A percentile compares a stretch with the other conserved stretches of the same genome.
phyloP scores from a whole-genome alignment of 1,140 invertebrate species.

The Leptinotarsa undecemlineata region DNA sequence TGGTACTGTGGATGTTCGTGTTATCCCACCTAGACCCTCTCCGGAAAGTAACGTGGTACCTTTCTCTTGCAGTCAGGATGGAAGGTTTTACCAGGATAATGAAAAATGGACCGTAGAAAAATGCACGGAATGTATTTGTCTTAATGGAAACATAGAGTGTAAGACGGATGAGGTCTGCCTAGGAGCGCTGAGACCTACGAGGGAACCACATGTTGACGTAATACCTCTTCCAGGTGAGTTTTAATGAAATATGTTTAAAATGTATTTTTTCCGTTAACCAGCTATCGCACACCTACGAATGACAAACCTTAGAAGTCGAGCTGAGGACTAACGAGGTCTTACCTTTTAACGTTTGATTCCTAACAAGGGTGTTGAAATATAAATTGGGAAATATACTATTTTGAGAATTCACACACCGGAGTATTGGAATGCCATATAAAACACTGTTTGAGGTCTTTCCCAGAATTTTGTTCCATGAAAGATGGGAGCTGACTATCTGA shows the following conservation, averaged over 20 bases:
- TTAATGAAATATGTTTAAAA: not conserved
- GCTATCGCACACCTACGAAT: no score
- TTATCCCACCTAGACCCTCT: conserved; percentile 32
- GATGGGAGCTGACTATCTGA: no score
- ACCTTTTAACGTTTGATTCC: no score
- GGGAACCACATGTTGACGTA: conserved; percentile 18
- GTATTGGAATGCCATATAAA: no score
- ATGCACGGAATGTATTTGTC: conserved; percentile 69
- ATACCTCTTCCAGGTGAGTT: conserved; percentile 27
- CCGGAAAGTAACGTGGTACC: conserved; percentile 28
- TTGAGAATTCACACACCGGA: no score
- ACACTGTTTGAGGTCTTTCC: no score
- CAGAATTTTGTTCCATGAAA: no score
- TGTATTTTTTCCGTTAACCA: no score
- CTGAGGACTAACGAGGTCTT: no score
- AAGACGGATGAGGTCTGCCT: conserved; percentile 50
- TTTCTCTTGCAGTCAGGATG: conserved; percentile 32
- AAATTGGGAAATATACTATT: no score
- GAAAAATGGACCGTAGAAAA: conserved; percentile 66
- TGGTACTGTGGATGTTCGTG: conserved; percentile 39
- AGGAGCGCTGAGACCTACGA: conserved; percentile 35
- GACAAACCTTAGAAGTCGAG: no score
- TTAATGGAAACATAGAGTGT: conserved; percentile 62
- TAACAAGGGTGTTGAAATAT: no score
- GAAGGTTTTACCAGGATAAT: conserved; percentile 61